Evolutionary conservation across 2,113 vertebrate genomes (phyloP), one percentile per base, ranked within the genome.

Genomic region (Xiphophorus couchianus): DNA sequence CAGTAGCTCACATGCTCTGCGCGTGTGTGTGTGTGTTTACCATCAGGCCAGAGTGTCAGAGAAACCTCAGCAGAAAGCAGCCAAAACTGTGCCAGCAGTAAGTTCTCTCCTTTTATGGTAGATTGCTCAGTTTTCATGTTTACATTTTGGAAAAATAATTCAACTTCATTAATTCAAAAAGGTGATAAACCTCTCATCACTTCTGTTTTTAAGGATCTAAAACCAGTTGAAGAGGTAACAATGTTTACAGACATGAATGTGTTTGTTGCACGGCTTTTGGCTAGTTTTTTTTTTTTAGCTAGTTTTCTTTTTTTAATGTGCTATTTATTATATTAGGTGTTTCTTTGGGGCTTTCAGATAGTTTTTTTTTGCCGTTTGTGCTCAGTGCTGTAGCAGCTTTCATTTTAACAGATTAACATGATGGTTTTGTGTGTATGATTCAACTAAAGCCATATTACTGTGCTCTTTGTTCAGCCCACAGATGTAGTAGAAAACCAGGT

Each of bases 401-500:
- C 0, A 2, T n/a, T 35, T 65, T 35, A 11, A 48, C 19, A 37
- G 12, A 61, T 68, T 51, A 28, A 62, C 58, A 61, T 77, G 29
- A 33, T n/a, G 13, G 39, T 30, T 74, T 11, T 17, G 42, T 62
- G 15, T 44, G 7, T 10, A 33, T 66, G 12, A 30, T 17, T 22
- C n/a, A 27, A 27, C 37, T 15, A 17, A 29, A 73, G 14, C 9
- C 12, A 28, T 80, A 71, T 54, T 54, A 5, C 9, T 84, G 65
- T 84, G 11, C 74, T 82, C 64, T 87, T 29, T 90, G 28, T 83
- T 35, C 80, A 93, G 92, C 91, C 84, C 60, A 81, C 91, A 89
- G 93, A 93, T 27, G 79, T 85, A 64, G 85, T 70, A 72, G 92
- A 93, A 39, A 84, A 84, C 33, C 91, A 93, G 92, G 94, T 94